Percentiles rank a stretch among this genome's conserved stretches.
These are phyloP conservation scores for Priocnemis perturbator DNA, from an alignment of 2,888 invertebrate genomes.

Conservation along the genomic window DNA sequence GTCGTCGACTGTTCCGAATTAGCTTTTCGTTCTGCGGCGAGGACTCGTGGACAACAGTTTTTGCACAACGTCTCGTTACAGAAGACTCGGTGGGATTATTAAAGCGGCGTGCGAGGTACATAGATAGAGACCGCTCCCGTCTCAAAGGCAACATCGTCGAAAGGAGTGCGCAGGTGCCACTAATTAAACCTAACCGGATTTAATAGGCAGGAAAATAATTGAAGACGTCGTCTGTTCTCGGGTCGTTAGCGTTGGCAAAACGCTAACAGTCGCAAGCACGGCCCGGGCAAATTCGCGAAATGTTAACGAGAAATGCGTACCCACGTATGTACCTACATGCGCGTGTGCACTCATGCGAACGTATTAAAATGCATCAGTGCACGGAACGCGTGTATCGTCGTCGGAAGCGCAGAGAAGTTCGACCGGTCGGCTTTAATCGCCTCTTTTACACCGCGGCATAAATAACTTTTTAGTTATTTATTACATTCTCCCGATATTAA, in stretches of 20 bases:
- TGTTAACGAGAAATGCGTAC: too few relatives aligned
- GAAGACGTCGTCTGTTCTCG: constrained; percentile 16
- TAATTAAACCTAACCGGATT: constrained; percentile 18
- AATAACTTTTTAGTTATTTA: constrained; percentile 33
- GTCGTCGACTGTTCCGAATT: too few relatives aligned
- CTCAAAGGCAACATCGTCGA: constrained; percentile 9
- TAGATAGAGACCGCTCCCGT: background rate
- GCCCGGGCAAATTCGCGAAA: too few relatives aligned
- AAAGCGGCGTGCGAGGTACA: too few relatives aligned
- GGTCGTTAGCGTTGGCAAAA: constrained; percentile 16
- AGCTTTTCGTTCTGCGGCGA: too few relatives aligned
- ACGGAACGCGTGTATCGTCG: constrained; percentile 12
- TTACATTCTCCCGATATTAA: constrained; percentile 20
- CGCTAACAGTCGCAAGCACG: constrained; percentile 10
- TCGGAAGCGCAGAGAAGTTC: background rate
- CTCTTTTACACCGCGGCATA: constrained; percentile 29
- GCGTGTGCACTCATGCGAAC: constrained; percentile 2
- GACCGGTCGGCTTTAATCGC: constrained; percentile 37
- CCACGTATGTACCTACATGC: background rate
- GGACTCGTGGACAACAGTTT: too few relatives aligned
- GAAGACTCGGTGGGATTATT: too few relatives aligned
- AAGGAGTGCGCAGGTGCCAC: background rate
- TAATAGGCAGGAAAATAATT: constrained; percentile 19
- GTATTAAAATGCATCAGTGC: constrained; percentile 22
- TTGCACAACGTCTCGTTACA: too few relatives aligned